phyloP scores from a whole-genome alignment of 1,140 invertebrate species.

The Apis dorsata region DNA sequence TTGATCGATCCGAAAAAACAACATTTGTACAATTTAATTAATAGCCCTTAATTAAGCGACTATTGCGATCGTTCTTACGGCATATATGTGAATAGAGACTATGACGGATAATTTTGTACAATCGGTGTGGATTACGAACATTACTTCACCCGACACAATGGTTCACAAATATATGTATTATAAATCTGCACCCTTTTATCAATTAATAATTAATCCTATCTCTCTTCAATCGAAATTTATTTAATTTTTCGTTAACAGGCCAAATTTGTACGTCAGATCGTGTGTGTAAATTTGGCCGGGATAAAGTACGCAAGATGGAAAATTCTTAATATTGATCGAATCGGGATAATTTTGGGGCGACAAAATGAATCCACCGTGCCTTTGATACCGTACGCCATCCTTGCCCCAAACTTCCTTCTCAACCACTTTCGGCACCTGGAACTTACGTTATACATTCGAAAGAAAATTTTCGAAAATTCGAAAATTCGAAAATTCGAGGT shows the following conservation, averaged over 20 bases:
- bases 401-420: slow-evolving; percentile 77
- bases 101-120: slow-evolving; percentile 45
- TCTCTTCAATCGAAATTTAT: no score
- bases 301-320: slow-evolving; percentile 77
- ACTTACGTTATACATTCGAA: neutral
- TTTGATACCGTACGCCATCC: slow-evolving; percentile 78
- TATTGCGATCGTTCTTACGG: slow-evolving; percentile 20
- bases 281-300: slow-evolving; percentile 82
- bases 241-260: slow-evolving; percentile 37
- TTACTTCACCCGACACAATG: slow-evolving; percentile 16
- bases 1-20: slow-evolving; percentile 30
- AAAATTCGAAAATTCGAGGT: rapidly evolving
- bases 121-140: slow-evolving; percentile 15
- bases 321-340: slow-evolving; percentile 81
- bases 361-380: slow-evolving; percentile 82
- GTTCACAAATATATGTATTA: slow-evolving; percentile 47
- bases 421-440: neutral
- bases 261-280: slow-evolving; percentile 79
- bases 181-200: neutral
- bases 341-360: slow-evolving; percentile 85
- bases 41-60: neutral
- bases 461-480: neutral
- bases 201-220: no score
- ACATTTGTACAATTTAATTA: slow-evolving; percentile 40
- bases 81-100: slow-evolving; percentile 54